phyloP scores from a whole-genome alignment of 1,140 invertebrate species.

The Venustaconcha ellipsiformis region DNA sequence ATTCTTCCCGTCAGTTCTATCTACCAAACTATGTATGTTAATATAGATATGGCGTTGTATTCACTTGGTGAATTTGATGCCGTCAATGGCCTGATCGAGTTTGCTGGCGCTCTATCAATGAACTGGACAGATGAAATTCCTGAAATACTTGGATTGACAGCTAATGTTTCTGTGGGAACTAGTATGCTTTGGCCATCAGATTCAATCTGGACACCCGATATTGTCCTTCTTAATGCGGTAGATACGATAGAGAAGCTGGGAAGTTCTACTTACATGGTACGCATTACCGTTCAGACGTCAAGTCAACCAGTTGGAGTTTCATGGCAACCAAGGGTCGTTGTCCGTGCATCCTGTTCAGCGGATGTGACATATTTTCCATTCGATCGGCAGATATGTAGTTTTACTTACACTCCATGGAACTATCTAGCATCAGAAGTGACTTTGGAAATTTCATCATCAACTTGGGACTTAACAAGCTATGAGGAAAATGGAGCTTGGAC shows the following conservation, averaged over 20 bases:
- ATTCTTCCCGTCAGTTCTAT: too few species aligned
- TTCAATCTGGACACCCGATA: constrained; percentile 13
- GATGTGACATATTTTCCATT: constrained; percentile 28
- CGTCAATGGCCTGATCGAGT: constrained; percentile 11
- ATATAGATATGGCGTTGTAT: constrained; percentile 7
- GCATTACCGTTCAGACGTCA: neutral
- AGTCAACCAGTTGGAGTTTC: constrained; percentile 5
- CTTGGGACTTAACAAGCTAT: constrained; percentile 18
- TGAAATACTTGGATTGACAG: neutral
- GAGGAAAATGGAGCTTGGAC: constrained; percentile 26
- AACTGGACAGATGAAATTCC: constrained; percentile 18
- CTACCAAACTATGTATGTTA: neutral
- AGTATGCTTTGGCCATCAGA: constrained; percentile 9
- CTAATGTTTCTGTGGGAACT: neutral
- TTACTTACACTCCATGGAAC: constrained; percentile 12
- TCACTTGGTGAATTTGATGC: constrained; percentile 21
- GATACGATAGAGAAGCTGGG: constrained; percentile 7
- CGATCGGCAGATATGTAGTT: constrained; percentile 18
- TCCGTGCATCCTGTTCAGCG: constrained; percentile 16
- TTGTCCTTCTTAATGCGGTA: constrained; percentile 14
- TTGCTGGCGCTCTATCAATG: constrained; percentile 11
- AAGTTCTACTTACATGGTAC: constrained; percentile 3
- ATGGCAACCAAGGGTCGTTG: constrained; percentile 17
- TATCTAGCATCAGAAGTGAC: constrained; percentile 6
- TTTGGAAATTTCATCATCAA: constrained; percentile 6